phyloP scores from a whole-genome alignment of 92 coral and sea anemone species.

The Scolanthus callimorphus region DNA sequence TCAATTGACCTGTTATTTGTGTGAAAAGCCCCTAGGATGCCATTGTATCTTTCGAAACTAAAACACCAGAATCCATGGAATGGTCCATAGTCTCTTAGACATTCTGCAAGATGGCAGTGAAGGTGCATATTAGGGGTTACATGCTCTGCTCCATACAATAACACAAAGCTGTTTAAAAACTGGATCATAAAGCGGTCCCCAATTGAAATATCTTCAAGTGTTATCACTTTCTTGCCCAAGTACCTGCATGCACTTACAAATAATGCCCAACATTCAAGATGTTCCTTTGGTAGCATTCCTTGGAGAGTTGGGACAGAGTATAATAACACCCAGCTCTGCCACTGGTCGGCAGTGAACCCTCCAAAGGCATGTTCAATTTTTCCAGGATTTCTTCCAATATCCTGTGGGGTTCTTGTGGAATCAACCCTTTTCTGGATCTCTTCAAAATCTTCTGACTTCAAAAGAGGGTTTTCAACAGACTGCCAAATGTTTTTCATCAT shows the following conservation, averaged over 20 bases:
- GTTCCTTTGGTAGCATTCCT: neutral
- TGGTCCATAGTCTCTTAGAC: too few species aligned
- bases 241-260: neutral
- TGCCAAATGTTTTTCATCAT: conserved; percentile 42
- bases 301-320: neutral
- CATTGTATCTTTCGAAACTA: too few species aligned
- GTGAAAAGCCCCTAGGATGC: too few species aligned
- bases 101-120: too few species aligned
- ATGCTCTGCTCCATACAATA: neutral
- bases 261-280: neutral
- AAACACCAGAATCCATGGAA: too few species aligned
- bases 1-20: too few species aligned
- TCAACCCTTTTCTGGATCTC: neutral
- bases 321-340: too few species aligned
- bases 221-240: neutral
- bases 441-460: neutral
- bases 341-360: neutral
- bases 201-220: neutral
- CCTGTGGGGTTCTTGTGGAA: neutral
- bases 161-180: neutral
- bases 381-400: neutral
- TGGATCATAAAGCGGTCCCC: neutral
- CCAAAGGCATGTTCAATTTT: neutral
- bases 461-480: neutral
- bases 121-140: neutral